phyloP scores from a whole-genome alignment of 2,113 vertebrate species.

The Notarius quadriscutis region DNA sequence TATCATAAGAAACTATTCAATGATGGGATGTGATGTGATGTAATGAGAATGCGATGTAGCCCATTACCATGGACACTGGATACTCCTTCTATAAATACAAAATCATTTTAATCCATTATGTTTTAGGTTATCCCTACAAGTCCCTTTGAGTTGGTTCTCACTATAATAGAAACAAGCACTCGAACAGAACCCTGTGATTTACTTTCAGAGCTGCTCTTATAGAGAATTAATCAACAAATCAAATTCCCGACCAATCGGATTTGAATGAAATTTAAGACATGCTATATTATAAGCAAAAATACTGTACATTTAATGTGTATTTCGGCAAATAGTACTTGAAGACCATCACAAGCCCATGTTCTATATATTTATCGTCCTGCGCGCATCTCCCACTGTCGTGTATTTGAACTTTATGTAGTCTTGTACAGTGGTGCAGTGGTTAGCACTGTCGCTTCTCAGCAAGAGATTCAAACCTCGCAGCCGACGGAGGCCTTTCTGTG shows the following conservation, averaged over 20 bases:
- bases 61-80: not conserved
- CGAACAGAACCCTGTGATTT: not conserved
- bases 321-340: not conserved
- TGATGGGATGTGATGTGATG: not conserved
- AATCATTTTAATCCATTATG: not conserved
- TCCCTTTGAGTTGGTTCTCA: not conserved
- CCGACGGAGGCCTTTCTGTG: too few species aligned
- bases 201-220: not conserved
- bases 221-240: not conserved
- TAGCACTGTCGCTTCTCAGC: too few species aligned
- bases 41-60: not conserved
- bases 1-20: not conserved
- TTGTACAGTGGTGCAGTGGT: too few species aligned
- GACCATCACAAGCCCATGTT: not conserved
- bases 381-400: too few species aligned
- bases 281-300: not conserved
- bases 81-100: not conserved
- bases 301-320: not conserved
- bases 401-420: too few species aligned
- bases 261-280: not conserved
- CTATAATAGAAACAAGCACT: not conserved
- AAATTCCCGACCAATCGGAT: not conserved
- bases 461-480: too few species aligned
- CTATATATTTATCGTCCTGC: not conserved
- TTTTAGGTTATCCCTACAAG: not conserved